phyloP scores from a whole-genome alignment of 2,797 vertebrate species.

The Nyctalus aviator region DNA sequence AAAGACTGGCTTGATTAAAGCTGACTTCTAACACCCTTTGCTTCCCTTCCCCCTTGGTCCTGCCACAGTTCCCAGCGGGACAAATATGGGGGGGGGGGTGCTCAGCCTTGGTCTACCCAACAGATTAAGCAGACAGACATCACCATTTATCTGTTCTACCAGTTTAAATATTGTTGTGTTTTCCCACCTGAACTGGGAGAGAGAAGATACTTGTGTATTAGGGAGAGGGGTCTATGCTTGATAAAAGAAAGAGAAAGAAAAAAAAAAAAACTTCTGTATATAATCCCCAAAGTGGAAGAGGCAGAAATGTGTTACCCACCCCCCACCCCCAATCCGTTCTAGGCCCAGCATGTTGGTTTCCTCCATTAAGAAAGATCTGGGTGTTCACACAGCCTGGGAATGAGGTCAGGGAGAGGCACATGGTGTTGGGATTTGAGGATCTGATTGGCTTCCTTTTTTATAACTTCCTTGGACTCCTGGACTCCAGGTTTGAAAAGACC shows the following conservation, averaged over 20 bases:
- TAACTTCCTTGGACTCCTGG: neutral
- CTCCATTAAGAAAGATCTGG: neutral
- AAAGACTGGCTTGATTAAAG: conserved; percentile 46
- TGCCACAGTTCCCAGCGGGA: neutral
- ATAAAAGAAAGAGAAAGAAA: neutral
- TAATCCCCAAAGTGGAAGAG: neutral
- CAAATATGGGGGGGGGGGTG: neutral
- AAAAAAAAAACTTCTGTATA: neutral
- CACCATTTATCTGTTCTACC: neutral
- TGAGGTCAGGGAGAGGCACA: neutral
- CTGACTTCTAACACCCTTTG: conserved; percentile 12
- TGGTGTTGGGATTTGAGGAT: neutral
- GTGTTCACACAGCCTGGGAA: neutral
- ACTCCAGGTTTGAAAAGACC: conserved; percentile 41
- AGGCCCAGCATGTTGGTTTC: neutral
- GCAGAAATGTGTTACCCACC: neutral
- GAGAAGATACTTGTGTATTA: neutral
- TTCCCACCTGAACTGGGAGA: neutral
- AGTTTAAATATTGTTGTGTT: conserved; percentile 17
- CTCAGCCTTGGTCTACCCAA: conserved; percentile 31
- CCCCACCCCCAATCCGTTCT: neutral
- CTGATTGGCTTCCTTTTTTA: neutral
- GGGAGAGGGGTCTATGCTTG: neutral
- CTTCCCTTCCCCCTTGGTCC: neutral
- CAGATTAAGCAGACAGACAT: conserved; percentile 49